phyloP scores from a whole-genome alignment of 1,140 invertebrate genomes.

The Drosophila kikkawai region DNA sequence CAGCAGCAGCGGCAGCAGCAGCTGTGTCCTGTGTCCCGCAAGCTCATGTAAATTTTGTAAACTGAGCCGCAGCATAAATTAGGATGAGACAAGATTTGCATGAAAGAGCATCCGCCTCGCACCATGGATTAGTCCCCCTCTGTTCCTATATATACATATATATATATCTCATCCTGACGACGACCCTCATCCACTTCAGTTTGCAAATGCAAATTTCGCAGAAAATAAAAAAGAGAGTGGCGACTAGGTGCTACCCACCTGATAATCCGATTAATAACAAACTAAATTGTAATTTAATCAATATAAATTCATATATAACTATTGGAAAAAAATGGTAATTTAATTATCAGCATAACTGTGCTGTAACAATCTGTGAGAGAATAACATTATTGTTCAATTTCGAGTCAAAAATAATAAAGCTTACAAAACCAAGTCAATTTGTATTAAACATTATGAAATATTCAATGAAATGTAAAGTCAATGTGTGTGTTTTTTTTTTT shows the following conservation, averaged over 20 bases:
- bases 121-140: constrained; percentile 16
- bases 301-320: not conserved
- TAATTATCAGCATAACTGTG: constrained; percentile 7
- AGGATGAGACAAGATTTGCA: constrained; percentile 70
- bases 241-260: constrained; percentile 32
- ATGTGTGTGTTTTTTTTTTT: not conserved
- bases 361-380: not conserved
- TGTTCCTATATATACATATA: not conserved
- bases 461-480: not conserved
- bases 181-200: not conserved
- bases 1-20: constrained; percentile 35
- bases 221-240: not conserved
- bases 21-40: not conserved
- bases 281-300: not conserved
- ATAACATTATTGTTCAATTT: constrained; percentile 4
- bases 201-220: too few relatives aligned
- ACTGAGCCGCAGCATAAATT: constrained; percentile 80
- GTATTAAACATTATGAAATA: not conserved
- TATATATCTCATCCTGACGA: not conserved
- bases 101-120: constrained; percentile 50
- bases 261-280: constrained; percentile 24
- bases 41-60: constrained; percentile 67
- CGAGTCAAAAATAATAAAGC: not conserved
- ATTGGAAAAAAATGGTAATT: not conserved
- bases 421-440: not conserved